Base-by-base conservation (phyloP, 2,888 invertebrate species). In the Encarsia formosa region DNA sequence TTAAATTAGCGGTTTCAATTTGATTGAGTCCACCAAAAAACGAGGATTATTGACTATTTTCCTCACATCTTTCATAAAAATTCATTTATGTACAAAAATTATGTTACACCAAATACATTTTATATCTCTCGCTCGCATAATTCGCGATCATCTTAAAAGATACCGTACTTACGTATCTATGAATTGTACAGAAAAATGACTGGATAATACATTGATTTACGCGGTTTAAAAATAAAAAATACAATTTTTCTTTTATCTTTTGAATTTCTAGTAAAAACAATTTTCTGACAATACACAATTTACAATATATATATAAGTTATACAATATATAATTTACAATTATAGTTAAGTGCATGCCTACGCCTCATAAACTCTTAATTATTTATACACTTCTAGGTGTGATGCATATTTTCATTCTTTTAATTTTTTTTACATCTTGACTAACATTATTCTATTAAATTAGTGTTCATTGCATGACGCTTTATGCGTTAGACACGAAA, bases 1-100 rank as follows among this genome's bases (percentile, higher is more conserved):
- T 48, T 45, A 35, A 8, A 3, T 15, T 40, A 23, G 16, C n/a
- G 16, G 34, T 49, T 38, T n/a, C n/a, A n/a, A n/a, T n/a, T n/a
- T n/a, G n/a, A n/a, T n/a, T n/a, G n/a, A n/a, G n/a, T n/a, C n/a
- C n/a, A n/a, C n/a, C n/a, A n/a, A n/a, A n/a, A n/a, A 39, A 58
- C 61, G 67, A 70, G 70, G 68, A 69, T 68, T 66, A 69, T 64
- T 71, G 71, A 71, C 70, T 71, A 70, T 69, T 67, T 64, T 59
- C 64, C 65, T 66, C 62, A 63, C 58, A 59, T 65, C 62, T 62
- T 63, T 62, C 56, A 58, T 58, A n/a, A n/a, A n/a, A n/a, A n/a
- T n/a, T n/a, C n/a, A n/a, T n/a, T n/a, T n/a, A n/a, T n/a, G n/a
- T n/a, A n/a, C n/a, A n/a, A n/a, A n/a, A n/a, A n/a, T n/a, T n/a